Evolutionary conservation across 35 echinoderm and acorn worm genomes (phyloP).

Genomic region (Ophiothrix spiculata): DNA sequence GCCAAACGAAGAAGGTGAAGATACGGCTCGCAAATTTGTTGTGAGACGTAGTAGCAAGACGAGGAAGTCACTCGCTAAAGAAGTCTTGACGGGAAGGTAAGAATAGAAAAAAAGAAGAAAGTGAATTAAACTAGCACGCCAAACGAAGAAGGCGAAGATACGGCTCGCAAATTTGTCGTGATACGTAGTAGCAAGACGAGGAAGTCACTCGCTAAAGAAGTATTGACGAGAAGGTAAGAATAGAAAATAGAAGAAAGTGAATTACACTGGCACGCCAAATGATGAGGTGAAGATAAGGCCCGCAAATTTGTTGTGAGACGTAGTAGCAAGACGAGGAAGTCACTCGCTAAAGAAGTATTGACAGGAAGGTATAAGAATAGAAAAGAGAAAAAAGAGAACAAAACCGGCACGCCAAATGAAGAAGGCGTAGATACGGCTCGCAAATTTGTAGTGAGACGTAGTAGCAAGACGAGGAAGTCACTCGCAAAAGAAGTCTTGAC

Average conservation of each 20-base stretch:
- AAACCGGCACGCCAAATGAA: not conserved
- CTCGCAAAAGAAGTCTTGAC: constrained; percentile 75
- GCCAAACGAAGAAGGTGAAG: constrained; percentile 9
- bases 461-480: constrained; percentile 81
- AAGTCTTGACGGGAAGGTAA: constrained; percentile 81
- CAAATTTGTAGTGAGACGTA: constrained; percentile 66
- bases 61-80: constrained; percentile 81
- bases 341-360: constrained; percentile 76
- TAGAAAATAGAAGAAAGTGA: constrained; percentile 45
- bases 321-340: constrained; percentile 81
- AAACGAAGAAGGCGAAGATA: constrained; percentile 13
- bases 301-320: constrained; percentile 69
- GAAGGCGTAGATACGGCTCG: constrained; percentile 30
- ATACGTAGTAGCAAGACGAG: constrained; percentile 66
- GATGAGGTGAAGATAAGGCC: constrained; percentile 20
- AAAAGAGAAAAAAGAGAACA: constrained; percentile 42
- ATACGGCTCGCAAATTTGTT: constrained; percentile 64
- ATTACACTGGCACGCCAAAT: not conserved
- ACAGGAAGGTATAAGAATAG: constrained; percentile 88
- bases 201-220: constrained; percentile 84
- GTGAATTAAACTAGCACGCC: not conserved
- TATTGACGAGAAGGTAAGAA: constrained; percentile 50
- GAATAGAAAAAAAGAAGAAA: constrained; percentile 8
- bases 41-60: constrained; percentile 65
- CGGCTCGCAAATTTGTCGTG: constrained; percentile 67